Conservation (phyloP, 37 sponge, comb jelly and placozoan species). For the Cladorhizidae sp. region DNA sequence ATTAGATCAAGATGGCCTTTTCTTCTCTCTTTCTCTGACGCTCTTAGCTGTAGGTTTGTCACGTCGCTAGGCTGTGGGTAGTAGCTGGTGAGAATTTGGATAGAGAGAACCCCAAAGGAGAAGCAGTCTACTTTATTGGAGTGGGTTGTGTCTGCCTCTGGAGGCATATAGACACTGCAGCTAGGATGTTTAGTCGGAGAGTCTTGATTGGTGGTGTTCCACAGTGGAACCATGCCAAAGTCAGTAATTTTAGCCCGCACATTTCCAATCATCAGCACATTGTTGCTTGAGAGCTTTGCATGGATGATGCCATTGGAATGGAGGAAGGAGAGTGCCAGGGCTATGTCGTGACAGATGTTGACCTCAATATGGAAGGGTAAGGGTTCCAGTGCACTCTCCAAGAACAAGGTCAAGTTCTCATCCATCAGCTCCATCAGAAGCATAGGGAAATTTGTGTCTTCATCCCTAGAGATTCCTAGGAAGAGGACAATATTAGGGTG, state of each 20-base stretch:
- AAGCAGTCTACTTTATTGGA: conserved; percentile 25
- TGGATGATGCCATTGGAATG: conserved; percentile 41
- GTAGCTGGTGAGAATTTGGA: conserved; percentile 23
- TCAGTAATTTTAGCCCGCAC: conserved; percentile 46
- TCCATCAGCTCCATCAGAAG: conserved; percentile 45
- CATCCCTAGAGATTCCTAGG: conserved; percentile 3
- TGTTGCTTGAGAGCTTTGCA: conserved; percentile 44
- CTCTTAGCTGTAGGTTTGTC: not conserved
- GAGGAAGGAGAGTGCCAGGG: conserved; percentile 37
- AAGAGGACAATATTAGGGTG: conserved; percentile 23
- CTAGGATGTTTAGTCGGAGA: conserved; percentile 24
- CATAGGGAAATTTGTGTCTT: not conserved
- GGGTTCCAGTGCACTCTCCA: not conserved
- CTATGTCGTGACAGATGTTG: conserved; percentile 27
- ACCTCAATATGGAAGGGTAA: conserved; percentile 7
- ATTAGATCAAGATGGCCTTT: conserved; percentile 1
- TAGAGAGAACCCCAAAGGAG: conserved; percentile 36
- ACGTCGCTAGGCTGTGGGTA: conserved; percentile 8
- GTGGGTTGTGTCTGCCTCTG: conserved; percentile 17
- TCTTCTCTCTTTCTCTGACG: conserved; percentile 13
- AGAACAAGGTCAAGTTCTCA: conserved; percentile 9
- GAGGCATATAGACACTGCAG: conserved; percentile 30
- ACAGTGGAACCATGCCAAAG: conserved; percentile 28
- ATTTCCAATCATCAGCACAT: conserved; percentile 30
- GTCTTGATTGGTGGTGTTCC: not conserved